Evolutionary conservation across 2,888 invertebrate genomes (phyloP), one percentile per base, ranked within the genome.

Genomic region (Athripsodes cinereus): DNA sequence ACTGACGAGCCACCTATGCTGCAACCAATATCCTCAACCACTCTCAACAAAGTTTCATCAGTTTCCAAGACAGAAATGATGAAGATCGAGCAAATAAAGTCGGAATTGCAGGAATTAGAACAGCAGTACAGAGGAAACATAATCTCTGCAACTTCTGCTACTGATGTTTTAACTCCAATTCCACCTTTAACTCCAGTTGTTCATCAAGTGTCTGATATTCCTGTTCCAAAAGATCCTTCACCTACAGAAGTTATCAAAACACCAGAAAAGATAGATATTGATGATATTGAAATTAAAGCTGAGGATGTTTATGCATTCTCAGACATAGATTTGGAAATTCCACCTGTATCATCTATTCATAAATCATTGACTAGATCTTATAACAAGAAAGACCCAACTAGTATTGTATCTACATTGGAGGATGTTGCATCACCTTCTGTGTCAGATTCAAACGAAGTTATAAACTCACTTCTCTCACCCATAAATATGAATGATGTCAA

Each of bases 281-380:
- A 79, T 63, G 79, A 79, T 60, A 79, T 79, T 13, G 78, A 78
- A 63, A 78, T 79, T 6, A 79, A 79, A 31, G 78, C 77, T 0
- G 79, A 79, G 11, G 79, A 79, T 51, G 78, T 79, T 0, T 78
- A 79, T 58, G 79, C 75, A 0, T 79, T 78, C 58, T 64, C 76
- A 1, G 78, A 78, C 53, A 70, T 78, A 0, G 79, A 78, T 44
- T 71, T 79, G 40, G 74, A 77, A 47, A 74, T 79, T 64, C 78
- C 77, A 0, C 75, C 75, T 0, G 78, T 78, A 2, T 66, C 73
- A 0, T 58, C 71, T 1, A 71, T 77, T 67, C 77, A 75, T 47
- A 76, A 76, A 49, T 52, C 61, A 6, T 44, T 60, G 19, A 53
- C 55, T 19, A 49, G 64, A 52, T 49, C 61, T 5, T 62, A 60